Evolutionary conservation across 2,797 vertebrate genomes (phyloP).

Genomic region (Poecilia wingei): DNA sequence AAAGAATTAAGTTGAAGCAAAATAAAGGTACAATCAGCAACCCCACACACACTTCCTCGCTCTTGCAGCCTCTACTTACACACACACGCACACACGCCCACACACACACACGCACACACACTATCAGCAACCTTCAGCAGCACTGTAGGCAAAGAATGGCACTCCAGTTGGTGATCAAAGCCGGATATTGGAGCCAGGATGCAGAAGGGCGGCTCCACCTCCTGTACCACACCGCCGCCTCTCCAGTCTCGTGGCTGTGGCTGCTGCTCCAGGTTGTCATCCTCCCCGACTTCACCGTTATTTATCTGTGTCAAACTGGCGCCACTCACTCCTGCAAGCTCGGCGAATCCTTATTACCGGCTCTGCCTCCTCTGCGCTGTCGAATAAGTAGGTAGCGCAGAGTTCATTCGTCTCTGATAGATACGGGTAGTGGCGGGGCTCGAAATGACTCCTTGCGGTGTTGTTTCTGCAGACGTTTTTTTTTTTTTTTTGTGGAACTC

Average conservation of each 20-base stretch:
- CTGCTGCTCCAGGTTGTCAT: constrained; percentile 57
- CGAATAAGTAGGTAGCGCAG: constrained; percentile 53
- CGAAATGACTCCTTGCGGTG: constrained; percentile 56
- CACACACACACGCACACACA: constrained; percentile 18
- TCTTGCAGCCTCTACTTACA: neutral
- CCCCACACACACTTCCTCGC: constrained; percentile 3
- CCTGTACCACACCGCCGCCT: constrained; percentile 51
- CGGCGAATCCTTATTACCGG: constrained; percentile 35
- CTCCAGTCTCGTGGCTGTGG: constrained; percentile 50
- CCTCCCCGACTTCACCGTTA: constrained; percentile 50
- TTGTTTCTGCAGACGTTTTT: constrained; percentile 48
- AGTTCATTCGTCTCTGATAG: constrained; percentile 56
- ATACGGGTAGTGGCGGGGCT: constrained; percentile 43
- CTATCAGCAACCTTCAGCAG: constrained; percentile 57
- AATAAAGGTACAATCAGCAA: constrained; percentile 37
- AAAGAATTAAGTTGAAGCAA: constrained; percentile 36
- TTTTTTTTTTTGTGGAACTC: constrained; percentile 28
- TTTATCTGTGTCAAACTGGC: constrained; percentile 45
- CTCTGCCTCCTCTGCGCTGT: constrained; percentile 33
- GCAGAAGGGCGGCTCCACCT: constrained; percentile 54
- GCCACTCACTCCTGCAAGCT: constrained; percentile 39
- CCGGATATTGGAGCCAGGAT: constrained; percentile 63
- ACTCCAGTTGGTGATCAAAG: constrained; percentile 79
- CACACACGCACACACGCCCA: constrained; percentile 22
- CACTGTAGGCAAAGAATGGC: constrained; percentile 76